Base-by-base conservation (phyloP, 64 coral and sea anemone species). In the Dendrophyllia cribrosa region DNA sequence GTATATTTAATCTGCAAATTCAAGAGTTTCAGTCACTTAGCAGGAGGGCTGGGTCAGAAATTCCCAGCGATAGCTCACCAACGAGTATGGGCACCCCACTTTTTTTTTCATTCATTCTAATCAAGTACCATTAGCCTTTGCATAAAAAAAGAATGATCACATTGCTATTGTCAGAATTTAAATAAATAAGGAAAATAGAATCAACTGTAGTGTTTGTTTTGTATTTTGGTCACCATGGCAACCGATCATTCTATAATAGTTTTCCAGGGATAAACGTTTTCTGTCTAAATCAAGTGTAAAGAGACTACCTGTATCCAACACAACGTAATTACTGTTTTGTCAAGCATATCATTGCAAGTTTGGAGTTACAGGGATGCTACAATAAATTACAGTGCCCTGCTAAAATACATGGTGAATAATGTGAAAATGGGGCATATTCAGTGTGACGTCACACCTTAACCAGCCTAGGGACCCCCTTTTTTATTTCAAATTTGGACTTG, bases 41-140 rank as follows among this genome's bases (percentile, higher is more conserved):
- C 66, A 69, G 22, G 20, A 69, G 22, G 66, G 20, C 66, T 69
- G 66, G 66, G 66, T 69, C 66, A 24, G 66, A 69, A 69, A 69
- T 3, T 23, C 66, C 66, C 66, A 69, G 70, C 70, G 12, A 72
- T 45, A 72, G 34, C 70, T 72, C 70, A 83, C 58, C 22, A 83
- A 64, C 9, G 82, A 66, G 58, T 19, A 85, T 19, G 81, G 81
- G 61, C 60, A 66, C 21, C 61, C 81, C 81, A 50, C 43, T n/a
- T 85, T 63, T 85, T 85, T 82, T 85, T 85, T 66, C 81, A 66
- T 66, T 46, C 81, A 67, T 85, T 85, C 25, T 72, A 85, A 85
- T 85, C 81, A 85, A 85, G 59, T 85, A 67, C 21, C 43, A 65
- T 66, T 48, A 85, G 60, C 34, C 81, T 85, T 65, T 85, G 81